Evolutionary conservation across 2,113 vertebrate genomes (phyloP), one percentile per base, ranked within the genome.

Genomic region (Vicugna pacos): DNA sequence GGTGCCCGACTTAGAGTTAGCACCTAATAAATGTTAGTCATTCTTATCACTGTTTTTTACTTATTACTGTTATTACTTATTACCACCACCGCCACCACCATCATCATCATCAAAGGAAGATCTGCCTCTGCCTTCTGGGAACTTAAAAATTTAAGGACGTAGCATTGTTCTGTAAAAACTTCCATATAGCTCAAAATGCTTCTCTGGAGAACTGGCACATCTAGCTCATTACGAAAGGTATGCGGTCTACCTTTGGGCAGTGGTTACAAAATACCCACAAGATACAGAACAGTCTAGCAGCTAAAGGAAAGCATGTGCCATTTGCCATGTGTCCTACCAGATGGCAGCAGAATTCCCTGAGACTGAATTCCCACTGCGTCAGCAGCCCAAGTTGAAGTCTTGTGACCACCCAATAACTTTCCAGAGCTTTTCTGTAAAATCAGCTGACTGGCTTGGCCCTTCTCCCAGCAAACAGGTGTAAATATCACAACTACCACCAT

Each of bases 401-500:
- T 93, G 62, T 97, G 97, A 97, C 88, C 72, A 96, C 50, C 20
- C 94, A 96, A 54, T 70, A 85, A 82, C 77, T 93, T 97, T 96
- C 88, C 73, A 83, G 72, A 81, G 72, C 26, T 88, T 80, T 97
- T 96, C 73, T 96, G 42, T 92, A 93, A 94, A 96, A 94, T 93
- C 97, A 97, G 96, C 94, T 97, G 97, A 96, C 81, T 65, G 72
- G 69, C 38, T 89, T 97, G 96, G 97, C 96, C 76, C 89, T 96
- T 89, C 64, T 97, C 97, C 97, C 93, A 97, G 84, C 50, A 81
- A 96, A 65, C 92, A 72, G 98, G 96, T 97, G 80, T 85, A 91
- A 96, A 89, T 85, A 94, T 82, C 93, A 96, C 93, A 73, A 81
- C 91, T 30, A 95, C 80, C 54, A 91, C 22, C 81, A 91, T 26